phyloP scores from a whole-genome alignment of 1,140 invertebrate species.

The Drosophila lowei region DNA sequence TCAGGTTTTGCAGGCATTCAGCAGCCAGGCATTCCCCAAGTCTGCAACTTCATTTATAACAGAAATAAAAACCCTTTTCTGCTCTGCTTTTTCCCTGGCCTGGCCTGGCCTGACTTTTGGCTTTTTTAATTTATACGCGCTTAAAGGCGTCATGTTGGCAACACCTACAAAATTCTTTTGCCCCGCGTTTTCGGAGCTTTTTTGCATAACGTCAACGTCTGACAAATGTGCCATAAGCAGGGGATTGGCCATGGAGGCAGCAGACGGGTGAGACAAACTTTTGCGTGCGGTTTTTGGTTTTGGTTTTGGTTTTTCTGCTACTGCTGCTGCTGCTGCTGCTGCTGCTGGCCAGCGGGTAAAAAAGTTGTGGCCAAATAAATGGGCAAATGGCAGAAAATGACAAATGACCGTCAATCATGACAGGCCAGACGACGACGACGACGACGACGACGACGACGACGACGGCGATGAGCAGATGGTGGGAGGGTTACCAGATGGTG shows the following conservation, averaged over 20 bases:
- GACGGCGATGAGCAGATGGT: not conserved
- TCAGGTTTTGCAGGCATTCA: conserved; percentile 49
- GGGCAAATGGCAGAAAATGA: conserved; percentile 78
- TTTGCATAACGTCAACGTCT: conserved; percentile 78
- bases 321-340: conserved; percentile 10
- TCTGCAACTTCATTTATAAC: conserved; percentile 78
- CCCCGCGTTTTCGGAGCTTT: conserved; percentile 43
- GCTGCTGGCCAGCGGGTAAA: conserved; percentile 59
- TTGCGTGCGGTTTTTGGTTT: conserved; percentile 69
- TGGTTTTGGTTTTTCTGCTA: conserved; percentile 44
- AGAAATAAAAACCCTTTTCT: conserved; percentile 62
- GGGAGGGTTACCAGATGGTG: conserved; percentile 2
- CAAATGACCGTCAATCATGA: conserved; percentile 83
- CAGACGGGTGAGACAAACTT: conserved; percentile 43
- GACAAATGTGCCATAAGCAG: conserved; percentile 80
- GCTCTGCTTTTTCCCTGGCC: conserved; percentile 7
- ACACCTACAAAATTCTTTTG: conserved; percentile 73
- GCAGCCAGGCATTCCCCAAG: conserved; percentile 6
- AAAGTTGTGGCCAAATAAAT: conserved; percentile 80
- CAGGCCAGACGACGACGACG: conserved; percentile 58
- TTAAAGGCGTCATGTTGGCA: conserved; percentile 79
- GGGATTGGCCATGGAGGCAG: conserved; percentile 17
- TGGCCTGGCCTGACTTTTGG: conserved; percentile 62
- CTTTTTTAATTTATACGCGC: conserved; percentile 78
- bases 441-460: no score